Percentiles rank a stretch among this genome's conserved stretches.
Evolutionary conservation across 2,888 invertebrate genomes (phyloP).

Genomic region (Ethmia dodecea): DNA sequence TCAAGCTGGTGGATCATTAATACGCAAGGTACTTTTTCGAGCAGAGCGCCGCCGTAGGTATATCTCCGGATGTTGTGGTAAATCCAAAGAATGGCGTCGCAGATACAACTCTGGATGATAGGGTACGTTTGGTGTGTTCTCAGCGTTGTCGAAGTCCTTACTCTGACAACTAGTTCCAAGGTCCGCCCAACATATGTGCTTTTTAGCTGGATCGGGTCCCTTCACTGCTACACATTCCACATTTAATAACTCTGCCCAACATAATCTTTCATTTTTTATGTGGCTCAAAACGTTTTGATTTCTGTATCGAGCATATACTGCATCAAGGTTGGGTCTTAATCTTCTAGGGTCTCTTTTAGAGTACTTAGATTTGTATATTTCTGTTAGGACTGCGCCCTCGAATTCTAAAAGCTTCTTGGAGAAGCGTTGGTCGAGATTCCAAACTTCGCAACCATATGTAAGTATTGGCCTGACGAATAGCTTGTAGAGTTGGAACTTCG

Average conservation of each 20-base stretch:
- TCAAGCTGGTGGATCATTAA: no score
- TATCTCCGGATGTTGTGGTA: no score
- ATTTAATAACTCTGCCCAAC: constrained; percentile 32
- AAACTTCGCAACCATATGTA: constrained; percentile 51
- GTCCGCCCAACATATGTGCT: no score
- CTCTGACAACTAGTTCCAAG: no score
- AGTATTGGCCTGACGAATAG: constrained; percentile 45
- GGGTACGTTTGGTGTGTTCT: no score
- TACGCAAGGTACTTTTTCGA: no score
- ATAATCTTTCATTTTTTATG: constrained; percentile 32
- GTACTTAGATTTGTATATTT: constrained; percentile 46
- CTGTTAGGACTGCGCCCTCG: constrained; percentile 33
- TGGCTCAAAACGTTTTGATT: constrained; percentile 31
- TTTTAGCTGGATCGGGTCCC: no score
- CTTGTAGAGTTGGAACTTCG: constrained; percentile 41
- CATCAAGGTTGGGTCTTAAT: constrained; percentile 24
- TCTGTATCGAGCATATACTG: constrained; percentile 30
- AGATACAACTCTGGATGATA: no score
- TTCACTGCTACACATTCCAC: constrained; percentile 33
- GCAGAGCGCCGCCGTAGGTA: no score
- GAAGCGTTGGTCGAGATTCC: constrained; percentile 28
- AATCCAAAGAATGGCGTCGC: no score
- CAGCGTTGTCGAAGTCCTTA: no score
- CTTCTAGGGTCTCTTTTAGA: constrained; percentile 33
- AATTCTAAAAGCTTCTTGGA: constrained; percentile 32